Evolutionary conservation across 2,113 vertebrate genomes (phyloP).

Genomic region (Neogale vison): DNA sequence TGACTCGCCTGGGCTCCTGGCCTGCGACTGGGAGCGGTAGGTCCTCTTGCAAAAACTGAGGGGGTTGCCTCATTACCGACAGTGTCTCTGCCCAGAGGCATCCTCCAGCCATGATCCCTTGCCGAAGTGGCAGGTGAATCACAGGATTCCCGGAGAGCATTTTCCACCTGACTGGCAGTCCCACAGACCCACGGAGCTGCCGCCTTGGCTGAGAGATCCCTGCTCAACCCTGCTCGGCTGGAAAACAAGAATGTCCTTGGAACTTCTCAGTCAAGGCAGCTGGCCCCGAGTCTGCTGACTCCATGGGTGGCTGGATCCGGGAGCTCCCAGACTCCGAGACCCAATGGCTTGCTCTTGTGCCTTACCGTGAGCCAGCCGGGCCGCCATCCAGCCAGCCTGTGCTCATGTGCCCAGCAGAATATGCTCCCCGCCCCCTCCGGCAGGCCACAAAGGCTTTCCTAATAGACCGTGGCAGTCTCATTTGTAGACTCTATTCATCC

Average conservation of each 20-base stretch:
- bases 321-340: background rate
- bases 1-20: background rate
- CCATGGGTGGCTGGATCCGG: background rate
- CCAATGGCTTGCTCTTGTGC: background rate
- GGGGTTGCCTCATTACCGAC: background rate
- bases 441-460: conserved; percentile 71
- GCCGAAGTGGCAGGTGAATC: background rate
- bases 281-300: background rate
- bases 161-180: background rate
- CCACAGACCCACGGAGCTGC: background rate
- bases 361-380: background rate
- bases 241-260: conserved; percentile 44
- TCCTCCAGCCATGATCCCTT: background rate
- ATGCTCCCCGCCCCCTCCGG: background rate
- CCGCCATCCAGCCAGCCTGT: background rate
- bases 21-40: background rate
- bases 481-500: conserved; percentile 81
- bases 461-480: conserved; percentile 80
- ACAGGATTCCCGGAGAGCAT: background rate
- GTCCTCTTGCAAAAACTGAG: background rate
- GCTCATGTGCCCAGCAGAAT: conserved; percentile 39
- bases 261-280: background rate
- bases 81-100: background rate
- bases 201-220: background rate
- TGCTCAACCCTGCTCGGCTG: background rate